These are phyloP conservation scores for Trochalopteron elliotii DNA, from an alignment of 2,113 vertebrate species.

Conservation along the genomic window DNA sequence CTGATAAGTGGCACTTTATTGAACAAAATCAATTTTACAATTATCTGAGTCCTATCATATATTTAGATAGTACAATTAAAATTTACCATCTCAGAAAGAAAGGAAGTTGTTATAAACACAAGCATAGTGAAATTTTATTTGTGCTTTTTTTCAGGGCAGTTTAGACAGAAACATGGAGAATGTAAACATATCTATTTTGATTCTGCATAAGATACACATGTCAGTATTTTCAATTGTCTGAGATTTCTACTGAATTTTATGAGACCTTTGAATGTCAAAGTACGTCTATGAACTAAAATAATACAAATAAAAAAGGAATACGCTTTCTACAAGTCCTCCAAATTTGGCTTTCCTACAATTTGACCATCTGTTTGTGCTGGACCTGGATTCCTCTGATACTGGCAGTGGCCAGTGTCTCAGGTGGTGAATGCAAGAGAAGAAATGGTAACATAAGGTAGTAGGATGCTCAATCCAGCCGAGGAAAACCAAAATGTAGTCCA, in stretches of 20 bases:
- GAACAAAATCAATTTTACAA: not conserved
- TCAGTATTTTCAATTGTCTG: not conserved
- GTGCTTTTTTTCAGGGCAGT: not conserved
- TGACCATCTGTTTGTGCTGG: conserved; percentile 66
- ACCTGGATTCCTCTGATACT: conserved; percentile 37
- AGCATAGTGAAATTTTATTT: not conserved
- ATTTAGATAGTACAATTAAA: not conserved
- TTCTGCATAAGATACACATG: not conserved
- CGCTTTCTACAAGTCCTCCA: not conserved
- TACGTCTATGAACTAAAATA: not conserved
- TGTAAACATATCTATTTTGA: not conserved
- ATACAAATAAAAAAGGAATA: not conserved
- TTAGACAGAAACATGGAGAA: not conserved
- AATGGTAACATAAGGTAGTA: conserved; percentile 64
- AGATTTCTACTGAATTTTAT: not conserved
- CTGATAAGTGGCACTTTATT: not conserved
- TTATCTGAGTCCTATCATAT: not conserved
- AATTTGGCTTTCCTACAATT: conserved; percentile 54
- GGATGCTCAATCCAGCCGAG: conserved; percentile 19
- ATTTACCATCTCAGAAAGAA: not conserved
- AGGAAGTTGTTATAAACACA: not conserved
- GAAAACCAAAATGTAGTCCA: conserved; percentile 39
- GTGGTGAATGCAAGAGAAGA: conserved; percentile 60
- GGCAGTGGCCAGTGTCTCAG: conserved; percentile 64
- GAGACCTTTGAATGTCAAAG: conserved; percentile 17